Conservation (phyloP, 2,888 invertebrate species). For the Gisinianus flammeolus region DNA sequence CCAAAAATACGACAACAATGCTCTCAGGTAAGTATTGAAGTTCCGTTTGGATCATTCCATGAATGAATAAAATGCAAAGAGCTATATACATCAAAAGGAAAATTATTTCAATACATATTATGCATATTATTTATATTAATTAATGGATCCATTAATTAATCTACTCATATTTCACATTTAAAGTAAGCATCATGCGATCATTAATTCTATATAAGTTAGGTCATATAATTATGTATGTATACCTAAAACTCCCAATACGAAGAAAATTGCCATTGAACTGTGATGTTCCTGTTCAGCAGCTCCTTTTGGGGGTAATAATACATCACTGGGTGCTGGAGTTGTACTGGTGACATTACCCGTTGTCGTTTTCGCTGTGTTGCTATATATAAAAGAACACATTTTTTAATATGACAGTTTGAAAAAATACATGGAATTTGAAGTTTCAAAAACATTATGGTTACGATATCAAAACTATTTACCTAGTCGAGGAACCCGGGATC, state of each 20-base stretch:
- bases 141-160: not conserved
- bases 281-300: constrained; percentile 86
- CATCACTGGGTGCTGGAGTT: constrained; percentile 27
- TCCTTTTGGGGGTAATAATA: constrained; percentile 41
- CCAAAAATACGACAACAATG: constrained; percentile 91
- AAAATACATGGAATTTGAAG: too few species aligned
- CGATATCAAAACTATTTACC: too few species aligned
- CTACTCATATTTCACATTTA: not conserved
- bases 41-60: constrained; percentile 91
- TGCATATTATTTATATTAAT: not conserved
- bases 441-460: too few species aligned
- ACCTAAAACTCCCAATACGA: constrained; percentile 89
- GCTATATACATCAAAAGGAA: constrained; percentile 65
- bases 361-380: not conserved
- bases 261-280: constrained; percentile 96
- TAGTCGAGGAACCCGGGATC: not conserved
- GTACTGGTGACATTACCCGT: constrained; percentile 30
- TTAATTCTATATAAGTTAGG: not conserved
- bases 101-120: constrained; percentile 5
- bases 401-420: too few species aligned
- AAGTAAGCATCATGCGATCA: not conserved
- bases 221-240: constrained; percentile 41
- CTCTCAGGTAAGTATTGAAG: constrained; percentile 98
- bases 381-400: too few species aligned
- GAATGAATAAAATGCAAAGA: constrained; percentile 90